phyloP scores from a whole-genome alignment of 1,140 invertebrate genomes.

The Batillaria attramentaria region DNA sequence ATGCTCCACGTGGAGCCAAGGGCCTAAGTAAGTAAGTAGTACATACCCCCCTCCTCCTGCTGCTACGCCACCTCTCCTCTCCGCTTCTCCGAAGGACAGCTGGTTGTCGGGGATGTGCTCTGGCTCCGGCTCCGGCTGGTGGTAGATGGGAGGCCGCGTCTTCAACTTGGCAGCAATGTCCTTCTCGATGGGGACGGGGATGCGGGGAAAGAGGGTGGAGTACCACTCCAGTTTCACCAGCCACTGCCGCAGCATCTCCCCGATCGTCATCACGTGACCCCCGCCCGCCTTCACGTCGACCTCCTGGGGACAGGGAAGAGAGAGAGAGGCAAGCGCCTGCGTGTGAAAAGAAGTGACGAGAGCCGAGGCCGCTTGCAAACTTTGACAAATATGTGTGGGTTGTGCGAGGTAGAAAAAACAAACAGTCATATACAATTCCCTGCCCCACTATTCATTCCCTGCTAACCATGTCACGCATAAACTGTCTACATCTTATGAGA shows the following conservation, averaged over 20 bases:
- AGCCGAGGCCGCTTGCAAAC: too few relatives aligned
- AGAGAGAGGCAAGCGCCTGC: not conserved
- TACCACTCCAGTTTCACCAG: slow-evolving; percentile 95
- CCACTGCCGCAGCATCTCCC: slow-evolving; percentile 93
- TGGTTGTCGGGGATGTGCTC: slow-evolving; percentile 73
- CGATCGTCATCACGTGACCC: slow-evolving; percentile 94
- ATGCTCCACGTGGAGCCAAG: too few relatives aligned
- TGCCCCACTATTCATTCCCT: too few relatives aligned
- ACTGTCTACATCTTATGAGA: too few relatives aligned
- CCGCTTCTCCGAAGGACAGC: slow-evolving; percentile 75
- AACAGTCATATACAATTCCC: too few relatives aligned
- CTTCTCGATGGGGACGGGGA: slow-evolving; percentile 99
- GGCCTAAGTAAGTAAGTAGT: too few relatives aligned
- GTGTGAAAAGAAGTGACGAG: slow-evolving; percentile 5
- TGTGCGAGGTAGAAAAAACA: too few relatives aligned
- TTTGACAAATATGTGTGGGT: too few relatives aligned
- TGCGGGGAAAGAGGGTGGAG: slow-evolving; percentile 97
- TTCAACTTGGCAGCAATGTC: slow-evolving; percentile 65
- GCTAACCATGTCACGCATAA: too few relatives aligned
- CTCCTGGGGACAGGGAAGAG: slow-evolving; percentile 76
- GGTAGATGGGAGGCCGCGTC: slow-evolving; percentile 35
- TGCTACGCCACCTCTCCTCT: slow-evolving; percentile 54
- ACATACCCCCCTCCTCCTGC: slow-evolving; percentile 35
- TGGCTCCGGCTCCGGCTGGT: slow-evolving; percentile 13
- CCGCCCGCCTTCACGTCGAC: slow-evolving; percentile 98